Evolutionary conservation across 1,140 invertebrate genomes (phyloP).

Genomic region (Brachionus asplanchnoidis): DNA sequence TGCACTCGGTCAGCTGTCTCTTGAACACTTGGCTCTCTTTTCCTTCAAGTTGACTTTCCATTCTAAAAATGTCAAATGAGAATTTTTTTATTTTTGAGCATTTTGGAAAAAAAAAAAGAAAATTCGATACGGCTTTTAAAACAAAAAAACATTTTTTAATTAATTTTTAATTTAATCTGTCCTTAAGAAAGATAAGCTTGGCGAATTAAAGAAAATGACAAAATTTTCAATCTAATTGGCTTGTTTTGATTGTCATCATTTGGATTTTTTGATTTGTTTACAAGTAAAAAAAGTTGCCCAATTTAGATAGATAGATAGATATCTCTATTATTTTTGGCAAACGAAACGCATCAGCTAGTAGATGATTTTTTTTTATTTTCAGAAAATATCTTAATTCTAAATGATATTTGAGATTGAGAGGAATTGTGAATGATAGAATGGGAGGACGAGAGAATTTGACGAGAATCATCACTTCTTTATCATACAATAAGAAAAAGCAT

Average conservation of each 20-base stretch:
- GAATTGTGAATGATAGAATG: not conserved
- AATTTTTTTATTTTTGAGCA: not conserved
- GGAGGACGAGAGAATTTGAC: not conserved
- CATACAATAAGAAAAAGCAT: not conserved
- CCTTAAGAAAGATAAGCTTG: not conserved
- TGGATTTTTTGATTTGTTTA: not conserved
- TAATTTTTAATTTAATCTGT: not conserved
- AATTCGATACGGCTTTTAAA: not conserved
- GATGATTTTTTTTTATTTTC: not conserved
- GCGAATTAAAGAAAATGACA: not conserved
- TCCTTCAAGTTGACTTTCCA: not conserved
- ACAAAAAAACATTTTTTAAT: not conserved
- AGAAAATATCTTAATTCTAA: slow-evolving; percentile 32
- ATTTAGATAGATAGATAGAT: not conserved
- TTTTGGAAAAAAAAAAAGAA: not conserved
- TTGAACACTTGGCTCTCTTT: not conserved
- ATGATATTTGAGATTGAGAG: not conserved
- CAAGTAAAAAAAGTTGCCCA: not conserved
- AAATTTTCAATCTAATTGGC: not conserved
- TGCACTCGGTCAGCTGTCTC: not conserved
- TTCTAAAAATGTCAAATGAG: not conserved
- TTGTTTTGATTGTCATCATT: not conserved
- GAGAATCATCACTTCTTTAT: not conserved
- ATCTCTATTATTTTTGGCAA: slow-evolving; percentile 16
- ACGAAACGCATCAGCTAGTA: slow-evolving; percentile 26